Percentiles rank a stretch among this genome's conserved stretches.
Conservation (phyloP, 2,888 invertebrate species). For the Diadegma fenestrale region DNA sequence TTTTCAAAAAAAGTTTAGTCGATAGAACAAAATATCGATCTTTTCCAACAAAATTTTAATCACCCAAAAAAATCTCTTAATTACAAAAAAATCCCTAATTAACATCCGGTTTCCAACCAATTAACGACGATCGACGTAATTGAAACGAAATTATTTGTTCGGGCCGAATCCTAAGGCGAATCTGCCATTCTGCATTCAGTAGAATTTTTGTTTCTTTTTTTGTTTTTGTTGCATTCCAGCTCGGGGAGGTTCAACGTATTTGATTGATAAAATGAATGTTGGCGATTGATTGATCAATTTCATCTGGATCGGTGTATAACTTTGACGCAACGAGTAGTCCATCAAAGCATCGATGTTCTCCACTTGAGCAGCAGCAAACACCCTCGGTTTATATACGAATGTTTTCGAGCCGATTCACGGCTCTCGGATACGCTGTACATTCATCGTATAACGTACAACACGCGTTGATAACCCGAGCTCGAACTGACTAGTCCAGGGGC, state of each 20-base stretch:
- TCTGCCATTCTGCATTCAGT: no score
- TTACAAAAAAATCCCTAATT: background rate
- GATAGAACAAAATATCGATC: no score
- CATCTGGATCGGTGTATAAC: background rate
- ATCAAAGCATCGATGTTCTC: conserved; percentile 51
- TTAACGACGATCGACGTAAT: no score
- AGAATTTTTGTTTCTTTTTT: background rate
- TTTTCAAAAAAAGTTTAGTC: no score
- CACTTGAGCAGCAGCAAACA: conserved; percentile 41
- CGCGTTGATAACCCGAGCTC: conserved; percentile 45
- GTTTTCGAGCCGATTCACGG: conserved; percentile 54
- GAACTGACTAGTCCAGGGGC: background rate
- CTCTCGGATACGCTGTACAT: conserved; percentile 36
- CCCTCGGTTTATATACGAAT: conserved; percentile 50
- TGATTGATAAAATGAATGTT: background rate
- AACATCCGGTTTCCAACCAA: no score
- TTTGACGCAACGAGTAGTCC: conserved; percentile 6
- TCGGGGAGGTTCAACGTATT: background rate
- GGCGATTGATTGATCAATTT: conserved; percentile 9
- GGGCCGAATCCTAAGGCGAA: no score
- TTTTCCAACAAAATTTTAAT: no score
- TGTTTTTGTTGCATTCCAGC: no score
- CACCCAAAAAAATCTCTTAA: background rate
- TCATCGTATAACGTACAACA: conserved; percentile 33
- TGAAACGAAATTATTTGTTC: no score